Percentiles rank a stretch among this genome's conserved stretches.
These are phyloP conservation scores for Capitella teleta DNA, from an alignment of 1,140 invertebrate species.

Conservation along the genomic window DNA sequence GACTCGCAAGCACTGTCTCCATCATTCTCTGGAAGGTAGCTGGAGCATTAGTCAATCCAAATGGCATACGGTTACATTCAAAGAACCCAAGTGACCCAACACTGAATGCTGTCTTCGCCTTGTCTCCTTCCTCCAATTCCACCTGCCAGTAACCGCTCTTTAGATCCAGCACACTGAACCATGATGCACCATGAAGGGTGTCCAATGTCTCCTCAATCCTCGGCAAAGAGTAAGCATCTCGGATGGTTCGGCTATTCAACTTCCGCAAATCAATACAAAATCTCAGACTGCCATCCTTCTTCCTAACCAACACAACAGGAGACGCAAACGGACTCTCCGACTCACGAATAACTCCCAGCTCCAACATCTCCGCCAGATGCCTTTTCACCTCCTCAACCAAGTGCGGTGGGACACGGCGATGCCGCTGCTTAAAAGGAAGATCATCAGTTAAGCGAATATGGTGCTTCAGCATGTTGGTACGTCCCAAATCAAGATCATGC, in stretches of 20 bases:
- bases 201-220: conserved; percentile 5
- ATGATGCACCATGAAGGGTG: not conserved
- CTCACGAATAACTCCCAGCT: not conserved
- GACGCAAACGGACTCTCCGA: conserved; percentile 13
- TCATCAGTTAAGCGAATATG: not conserved
- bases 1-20: too few relatives aligned
- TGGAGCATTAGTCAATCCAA: too few relatives aligned
- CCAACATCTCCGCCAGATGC: conserved; percentile 2
- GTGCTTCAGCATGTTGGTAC: too few relatives aligned
- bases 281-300: conserved; percentile 18
- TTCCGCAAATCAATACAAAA: conserved; percentile 20
- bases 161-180: conserved; percentile 10
- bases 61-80: too few relatives aligned
- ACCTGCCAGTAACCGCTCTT: conserved; percentile 11
- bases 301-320: conserved; percentile 12
- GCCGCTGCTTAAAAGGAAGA: conserved; percentile 1
- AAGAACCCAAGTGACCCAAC: too few relatives aligned
- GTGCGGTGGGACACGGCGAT: not conserved
- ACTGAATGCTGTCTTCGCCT: conserved; percentile 8
- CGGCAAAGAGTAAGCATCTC: conserved; percentile 9
- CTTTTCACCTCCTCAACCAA: conserved; percentile 1
- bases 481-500: too few relatives aligned
- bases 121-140: conserved; percentile 7
- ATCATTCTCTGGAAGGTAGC: too few relatives aligned
- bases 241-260: conserved; percentile 16